Base-by-base conservation (phyloP, 2,113 vertebrate species). In the cattle (Bos taurus) region DNA sequence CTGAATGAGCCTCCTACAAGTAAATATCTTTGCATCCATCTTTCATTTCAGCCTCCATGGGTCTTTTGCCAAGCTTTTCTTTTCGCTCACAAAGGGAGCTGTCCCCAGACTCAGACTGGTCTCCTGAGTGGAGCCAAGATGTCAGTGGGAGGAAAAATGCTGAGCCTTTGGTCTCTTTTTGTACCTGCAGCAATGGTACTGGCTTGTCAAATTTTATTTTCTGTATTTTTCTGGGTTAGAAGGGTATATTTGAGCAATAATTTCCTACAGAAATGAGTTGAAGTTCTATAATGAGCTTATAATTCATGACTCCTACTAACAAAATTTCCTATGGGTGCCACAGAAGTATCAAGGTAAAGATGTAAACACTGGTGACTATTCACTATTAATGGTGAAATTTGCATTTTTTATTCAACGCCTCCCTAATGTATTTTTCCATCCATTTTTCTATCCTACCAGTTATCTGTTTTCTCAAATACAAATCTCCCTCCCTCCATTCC, bases 11-110 rank as follows among this genome's bases (percentile, higher is more conserved):
- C 57, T 74, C 95, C 96, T n/a, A 84, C 96, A 86, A 1, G 98
- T 99, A 98, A 26, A 98, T 98, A 82, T 60, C 62, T 78, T 96
- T 97, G 43, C 16, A 92, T 92, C n/a, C 33, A 46, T 17, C 9
- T 25, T 48, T 50, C 60, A 10, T 52, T 57, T 40, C 54, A 67
- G 7, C 40, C 36, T 87, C 17, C n/a, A 0, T 13, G 13, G 46
- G 17, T 83, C 91, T 91, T 89, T 26, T n/a, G 12, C 46, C 36
- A 80, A 50, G 13, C 25, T 67, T 71, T 83, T 60, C 28, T 62
- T 48, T 36, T 77, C 6, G 28, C 43, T 88, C 33, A 17, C 15
- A 46, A 48, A 54, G 56, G 26, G 56, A 54, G 8, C 28, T 67
- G 80, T 10, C 23, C 56, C 21, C 74, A 88, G 10, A 74, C 54